Evolutionary conservation across 2,113 vertebrate genomes (phyloP).

Genomic region (Prunella himalayana): DNA sequence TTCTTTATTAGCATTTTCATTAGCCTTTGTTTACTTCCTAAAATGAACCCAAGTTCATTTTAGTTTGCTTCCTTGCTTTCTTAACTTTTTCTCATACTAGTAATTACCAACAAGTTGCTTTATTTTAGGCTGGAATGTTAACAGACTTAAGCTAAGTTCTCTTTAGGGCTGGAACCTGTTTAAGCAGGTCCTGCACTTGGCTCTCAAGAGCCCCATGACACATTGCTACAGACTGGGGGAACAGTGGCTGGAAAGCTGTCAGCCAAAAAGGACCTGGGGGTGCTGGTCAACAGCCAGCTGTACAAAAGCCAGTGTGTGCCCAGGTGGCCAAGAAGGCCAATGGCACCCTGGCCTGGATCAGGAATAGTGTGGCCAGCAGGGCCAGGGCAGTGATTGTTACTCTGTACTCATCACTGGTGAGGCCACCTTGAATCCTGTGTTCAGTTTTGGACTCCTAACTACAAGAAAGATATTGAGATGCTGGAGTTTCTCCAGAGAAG

Average conservation of each 20-base stretch:
- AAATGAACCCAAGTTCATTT: conserved; percentile 12
- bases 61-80: neutral
- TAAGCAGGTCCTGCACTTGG: neutral
- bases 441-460: neutral
- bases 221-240: neutral
- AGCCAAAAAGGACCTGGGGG: neutral
- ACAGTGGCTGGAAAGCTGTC: neutral
- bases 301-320: neutral
- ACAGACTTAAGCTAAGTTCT: neutral
- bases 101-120: neutral
- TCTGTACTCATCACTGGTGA: neutral
- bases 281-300: neutral
- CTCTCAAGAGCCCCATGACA: neutral
- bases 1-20: conserved; percentile 50
- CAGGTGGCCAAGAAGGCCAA: neutral
- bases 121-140: neutral
- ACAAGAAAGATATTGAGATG: neutral
- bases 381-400: neutral
- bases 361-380: neutral
- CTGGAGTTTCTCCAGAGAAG: neutral
- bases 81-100: neutral
- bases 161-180: neutral
- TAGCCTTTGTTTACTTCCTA: conserved; percentile 38
- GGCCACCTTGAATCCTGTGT: neutral
- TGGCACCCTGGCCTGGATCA: neutral